A percentile compares a stretch with the other conserved stretches of the same genome.
Evolutionary conservation across 1,140 invertebrate genomes (phyloP).

Genomic region (Papilio helenus): DNA sequence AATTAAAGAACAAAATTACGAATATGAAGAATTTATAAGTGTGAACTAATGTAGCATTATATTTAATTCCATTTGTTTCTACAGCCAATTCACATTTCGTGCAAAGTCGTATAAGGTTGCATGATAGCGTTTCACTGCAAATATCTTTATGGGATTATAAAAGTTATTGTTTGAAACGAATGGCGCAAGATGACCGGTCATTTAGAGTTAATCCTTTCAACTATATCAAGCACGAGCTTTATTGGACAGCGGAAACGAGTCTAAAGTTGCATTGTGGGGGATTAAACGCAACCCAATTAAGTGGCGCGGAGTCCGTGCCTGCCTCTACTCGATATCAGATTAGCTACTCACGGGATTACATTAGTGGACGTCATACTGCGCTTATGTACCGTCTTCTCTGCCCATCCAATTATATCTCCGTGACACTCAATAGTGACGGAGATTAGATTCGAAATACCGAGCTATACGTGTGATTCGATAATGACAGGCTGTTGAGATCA

Average conservation of each 20-base stretch:
- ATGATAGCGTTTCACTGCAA: background rate
- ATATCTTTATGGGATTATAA: constrained; percentile 17
- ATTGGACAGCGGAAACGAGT: constrained; percentile 58
- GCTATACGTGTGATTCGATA: constrained; percentile 32
- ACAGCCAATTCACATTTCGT: background rate
- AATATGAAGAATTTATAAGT: too few species aligned
- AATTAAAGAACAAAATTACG: too few species aligned
- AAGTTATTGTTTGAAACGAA: constrained; percentile 12
- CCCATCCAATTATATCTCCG: constrained; percentile 65
- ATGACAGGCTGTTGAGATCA: background rate
- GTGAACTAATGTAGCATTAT: background rate
- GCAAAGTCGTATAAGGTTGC: background rate
- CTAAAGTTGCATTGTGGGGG: constrained; percentile 74
- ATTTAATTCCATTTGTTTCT: background rate
- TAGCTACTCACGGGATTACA: constrained; percentile 75
- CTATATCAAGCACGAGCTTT: constrained; percentile 30
- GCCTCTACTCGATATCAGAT: constrained; percentile 76
- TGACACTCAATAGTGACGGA: constrained; percentile 69
- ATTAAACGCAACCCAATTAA: constrained; percentile 81
- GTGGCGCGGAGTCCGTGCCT: constrained; percentile 66
- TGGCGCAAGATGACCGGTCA: constrained; percentile 1
- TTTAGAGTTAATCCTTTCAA: constrained; percentile 19
- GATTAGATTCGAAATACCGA: constrained; percentile 60
- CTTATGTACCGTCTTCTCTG: constrained; percentile 54
- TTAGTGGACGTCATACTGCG: constrained; percentile 70